Evolutionary conservation across 2,888 invertebrate species (phyloP).

Genomic region (Leptopterna dolabrata): DNA sequence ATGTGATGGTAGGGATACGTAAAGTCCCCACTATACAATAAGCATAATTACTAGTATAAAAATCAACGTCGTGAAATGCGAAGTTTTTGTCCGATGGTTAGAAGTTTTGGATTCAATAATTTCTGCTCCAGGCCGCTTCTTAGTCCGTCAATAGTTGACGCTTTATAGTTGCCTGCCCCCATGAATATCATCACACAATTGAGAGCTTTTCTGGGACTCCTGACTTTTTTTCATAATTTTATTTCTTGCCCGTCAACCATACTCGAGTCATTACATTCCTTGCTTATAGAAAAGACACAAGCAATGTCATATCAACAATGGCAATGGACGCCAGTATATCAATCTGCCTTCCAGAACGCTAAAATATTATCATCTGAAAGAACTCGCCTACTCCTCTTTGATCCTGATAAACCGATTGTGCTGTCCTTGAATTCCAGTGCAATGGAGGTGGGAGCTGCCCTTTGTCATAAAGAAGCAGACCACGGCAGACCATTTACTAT

Average conservation of each 20-base stretch:
- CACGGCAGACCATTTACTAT: background rate
- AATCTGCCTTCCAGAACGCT: slow-evolving; percentile 12
- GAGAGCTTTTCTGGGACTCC: background rate
- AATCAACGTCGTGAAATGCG: background rate
- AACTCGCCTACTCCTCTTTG: slow-evolving; percentile 45
- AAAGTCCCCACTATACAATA: background rate
- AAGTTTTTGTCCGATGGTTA: background rate
- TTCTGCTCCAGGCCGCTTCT: background rate
- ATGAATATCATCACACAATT: background rate
- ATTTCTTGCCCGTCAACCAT: background rate
- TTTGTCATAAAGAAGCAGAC: slow-evolving; percentile 16
- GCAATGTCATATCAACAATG: no score
- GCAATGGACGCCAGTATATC: slow-evolving; percentile 6
- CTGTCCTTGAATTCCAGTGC: slow-evolving; percentile 46
- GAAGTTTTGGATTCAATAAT: background rate
- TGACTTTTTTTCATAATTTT: no score
- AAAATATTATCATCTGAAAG: slow-evolving; percentile 15
- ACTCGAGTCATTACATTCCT: slow-evolving; percentile 35
- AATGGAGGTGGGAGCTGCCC: slow-evolving; percentile 55
- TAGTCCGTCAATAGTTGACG: background rate
- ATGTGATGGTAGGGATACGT: background rate
- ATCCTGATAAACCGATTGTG: slow-evolving; percentile 47
- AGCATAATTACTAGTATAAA: background rate
- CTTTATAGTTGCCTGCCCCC: slow-evolving; percentile 52
- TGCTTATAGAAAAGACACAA: background rate